Conservation (phyloP, 2,888 invertebrate species). For the Sericinus montela region DNA sequence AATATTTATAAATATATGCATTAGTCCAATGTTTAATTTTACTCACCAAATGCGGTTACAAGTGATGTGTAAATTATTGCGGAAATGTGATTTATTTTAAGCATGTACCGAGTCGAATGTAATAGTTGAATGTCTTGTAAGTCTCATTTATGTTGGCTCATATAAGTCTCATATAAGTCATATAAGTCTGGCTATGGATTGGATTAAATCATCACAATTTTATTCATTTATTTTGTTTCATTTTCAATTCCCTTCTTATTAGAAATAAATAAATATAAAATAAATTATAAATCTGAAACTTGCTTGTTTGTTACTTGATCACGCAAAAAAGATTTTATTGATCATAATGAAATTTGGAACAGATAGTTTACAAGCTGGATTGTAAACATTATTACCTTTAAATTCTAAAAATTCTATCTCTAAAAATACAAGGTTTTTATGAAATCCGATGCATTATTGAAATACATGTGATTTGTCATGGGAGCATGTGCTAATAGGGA, state of each 20-base stretch:
- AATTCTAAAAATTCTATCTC: no score
- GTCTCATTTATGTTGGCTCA: conserved; percentile 52
- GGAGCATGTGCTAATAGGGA: no score
- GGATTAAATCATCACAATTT: conserved; percentile 74
- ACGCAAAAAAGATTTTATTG: no score
- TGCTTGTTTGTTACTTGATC: no score
- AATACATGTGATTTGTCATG: no score
- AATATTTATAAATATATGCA: not conserved
- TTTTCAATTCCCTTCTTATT: not conserved
- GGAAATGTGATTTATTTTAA: conserved; percentile 10
- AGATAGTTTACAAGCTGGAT: no score
- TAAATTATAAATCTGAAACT: no score
- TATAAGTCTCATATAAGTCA: no score
- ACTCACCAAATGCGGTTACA: not conserved
- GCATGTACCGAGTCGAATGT: conserved; percentile 15
- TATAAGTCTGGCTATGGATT: conserved; percentile 67
- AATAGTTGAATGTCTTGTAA: conserved; percentile 11
- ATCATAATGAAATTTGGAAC: no score
- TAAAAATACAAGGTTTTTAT: no score
- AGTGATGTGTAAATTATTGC: not conserved
- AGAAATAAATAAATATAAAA: not conserved
- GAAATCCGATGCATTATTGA: no score
- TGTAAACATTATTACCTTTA: no score
- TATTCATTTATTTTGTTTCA: conserved; percentile 46
- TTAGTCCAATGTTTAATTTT: conserved; percentile 7